Conservation (phyloP, 2,113 vertebrate species). For the Leptobrachium ailaonicum region DNA sequence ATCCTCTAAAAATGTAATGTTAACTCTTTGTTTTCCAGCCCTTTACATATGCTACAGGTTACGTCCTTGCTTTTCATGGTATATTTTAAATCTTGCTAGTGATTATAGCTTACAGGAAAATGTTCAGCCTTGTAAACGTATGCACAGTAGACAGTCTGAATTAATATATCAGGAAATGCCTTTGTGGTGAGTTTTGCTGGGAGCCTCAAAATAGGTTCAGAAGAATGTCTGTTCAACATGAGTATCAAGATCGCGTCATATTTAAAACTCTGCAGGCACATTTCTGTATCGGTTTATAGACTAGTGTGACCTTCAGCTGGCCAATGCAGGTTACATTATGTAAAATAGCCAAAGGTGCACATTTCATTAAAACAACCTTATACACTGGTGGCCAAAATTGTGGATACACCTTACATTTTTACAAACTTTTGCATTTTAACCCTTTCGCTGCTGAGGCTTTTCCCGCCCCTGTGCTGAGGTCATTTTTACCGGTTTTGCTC, state of each 20-base stretch:
- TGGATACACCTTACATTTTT: too few relatives aligned
- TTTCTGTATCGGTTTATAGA: not conserved
- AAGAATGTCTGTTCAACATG: not conserved
- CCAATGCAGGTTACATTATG: slow-evolving; percentile 15
- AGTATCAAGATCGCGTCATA: not conserved
- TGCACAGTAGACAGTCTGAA: slow-evolving; percentile 3
- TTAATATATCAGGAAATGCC: slow-evolving; percentile 8
- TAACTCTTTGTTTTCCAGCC: too few relatives aligned
- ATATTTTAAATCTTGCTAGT: not conserved
- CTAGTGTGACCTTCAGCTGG: slow-evolving; percentile 1
- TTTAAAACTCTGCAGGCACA: not conserved
- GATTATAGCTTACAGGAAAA: slow-evolving; percentile 3
- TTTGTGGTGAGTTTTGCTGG: slow-evolving; percentile 3
- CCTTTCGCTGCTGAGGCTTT: too few relatives aligned
- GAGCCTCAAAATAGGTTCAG: slow-evolving; percentile 1
- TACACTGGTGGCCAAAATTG: too few relatives aligned
- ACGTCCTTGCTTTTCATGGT: not conserved
- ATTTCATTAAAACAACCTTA: too few relatives aligned
- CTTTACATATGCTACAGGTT: not conserved
- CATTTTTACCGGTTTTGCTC: too few relatives aligned
- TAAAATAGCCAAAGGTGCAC: not conserved
- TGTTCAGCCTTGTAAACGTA: not conserved
- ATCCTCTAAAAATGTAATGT: too few relatives aligned
- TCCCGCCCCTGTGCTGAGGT: too few relatives aligned
- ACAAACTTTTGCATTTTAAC: too few relatives aligned